Evolutionary conservation across 2,888 invertebrate genomes (phyloP), one percentile per base, ranked within the genome.

Genomic region (Phalangium opilio): DNA sequence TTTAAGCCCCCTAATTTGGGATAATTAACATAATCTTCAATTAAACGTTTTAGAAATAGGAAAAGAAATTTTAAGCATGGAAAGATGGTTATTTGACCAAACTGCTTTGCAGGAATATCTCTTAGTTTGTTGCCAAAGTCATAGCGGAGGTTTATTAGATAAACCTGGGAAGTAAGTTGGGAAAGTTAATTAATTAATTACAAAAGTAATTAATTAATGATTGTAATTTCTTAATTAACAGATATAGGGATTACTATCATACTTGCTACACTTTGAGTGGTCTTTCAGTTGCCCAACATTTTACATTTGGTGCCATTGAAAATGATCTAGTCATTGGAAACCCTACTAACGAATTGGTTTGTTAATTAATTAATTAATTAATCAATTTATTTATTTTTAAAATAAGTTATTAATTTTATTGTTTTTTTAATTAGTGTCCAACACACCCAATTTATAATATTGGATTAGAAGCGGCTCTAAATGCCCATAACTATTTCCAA

Each of bases 261-360:
- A 93, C 95, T 0, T 96, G 96, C 67, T 98, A 98, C 63, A 81
- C 84, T 1, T 70, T 98, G 41, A 90, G 91, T 68, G 98, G 98
- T 3, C 71, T 98, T 41, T 84, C 95, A 14, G 75, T 96, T 50
- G 84, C 95, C 2, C 98, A 98, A 64, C 81, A 86, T 65, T 74
- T 64, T 58, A 68, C 61, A 55, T 39, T 36, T 17, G 44, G 43
- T 19, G 17, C 39, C 12, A 39, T 47, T 27, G 38, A 35, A 3
- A 27, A 20, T 8, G 39, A 41, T 3, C 33, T 41, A 15, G 34
- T 51, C 8, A 40, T 55, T 34, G 55, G 55, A 8, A 17, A 41
- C 32, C n/a, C 35, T 18, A 32, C 46, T 10, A 54, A 56, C 49
- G 47, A 47, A 45, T 47, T 55, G 47, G 55, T 55, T 21, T 48